Evolutionary conservation across 2,113 vertebrate species (phyloP).

Genomic region (Amphiprion percula): DNA sequence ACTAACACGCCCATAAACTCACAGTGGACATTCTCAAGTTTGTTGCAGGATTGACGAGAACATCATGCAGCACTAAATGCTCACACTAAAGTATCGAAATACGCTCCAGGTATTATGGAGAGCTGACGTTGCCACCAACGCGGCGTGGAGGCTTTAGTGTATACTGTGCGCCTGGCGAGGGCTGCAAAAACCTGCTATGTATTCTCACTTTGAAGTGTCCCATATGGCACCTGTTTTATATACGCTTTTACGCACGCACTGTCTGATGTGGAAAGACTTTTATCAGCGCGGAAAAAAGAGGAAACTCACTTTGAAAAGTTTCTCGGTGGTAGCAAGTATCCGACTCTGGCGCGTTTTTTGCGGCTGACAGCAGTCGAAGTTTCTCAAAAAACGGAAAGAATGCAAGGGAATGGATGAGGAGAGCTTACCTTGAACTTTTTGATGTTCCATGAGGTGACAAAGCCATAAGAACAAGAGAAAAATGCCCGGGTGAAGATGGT

Average conservation of each 20-base stretch:
- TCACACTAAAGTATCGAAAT: constrained; percentile 18
- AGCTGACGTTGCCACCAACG: constrained; percentile 33
- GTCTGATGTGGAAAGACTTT: constrained; percentile 47
- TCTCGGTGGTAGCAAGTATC: constrained; percentile 38
- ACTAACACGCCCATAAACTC: constrained; percentile 42
- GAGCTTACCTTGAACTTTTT: constrained; percentile 95
- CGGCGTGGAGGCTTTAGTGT: constrained; percentile 33
- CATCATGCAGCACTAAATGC: constrained; percentile 1
- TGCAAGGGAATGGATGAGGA: constrained; percentile 19
- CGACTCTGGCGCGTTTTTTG: constrained; percentile 19
- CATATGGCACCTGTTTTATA: constrained; percentile 77
- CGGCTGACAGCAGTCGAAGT: constrained; percentile 51
- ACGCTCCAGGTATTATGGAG: constrained; percentile 41
- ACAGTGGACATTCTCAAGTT: constrained; percentile 50
- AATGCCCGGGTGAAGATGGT: constrained; percentile 89
- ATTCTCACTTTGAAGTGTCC: constrained; percentile 63
- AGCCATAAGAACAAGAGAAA: constrained; percentile 91
- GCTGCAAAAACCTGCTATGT: constrained; percentile 68
- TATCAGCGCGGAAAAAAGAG: constrained; percentile 14
- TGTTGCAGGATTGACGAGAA: constrained; percentile 13
- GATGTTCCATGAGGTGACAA: constrained; percentile 95
- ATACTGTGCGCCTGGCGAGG: constrained; percentile 34
- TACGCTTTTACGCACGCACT: constrained; percentile 54
- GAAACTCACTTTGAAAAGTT: constrained; percentile 71
- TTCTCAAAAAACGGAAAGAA: constrained; percentile 5